phyloP scores from a whole-genome alignment of 2,797 vertebrate genomes.

The Chiroxiphia lanceolata region DNA sequence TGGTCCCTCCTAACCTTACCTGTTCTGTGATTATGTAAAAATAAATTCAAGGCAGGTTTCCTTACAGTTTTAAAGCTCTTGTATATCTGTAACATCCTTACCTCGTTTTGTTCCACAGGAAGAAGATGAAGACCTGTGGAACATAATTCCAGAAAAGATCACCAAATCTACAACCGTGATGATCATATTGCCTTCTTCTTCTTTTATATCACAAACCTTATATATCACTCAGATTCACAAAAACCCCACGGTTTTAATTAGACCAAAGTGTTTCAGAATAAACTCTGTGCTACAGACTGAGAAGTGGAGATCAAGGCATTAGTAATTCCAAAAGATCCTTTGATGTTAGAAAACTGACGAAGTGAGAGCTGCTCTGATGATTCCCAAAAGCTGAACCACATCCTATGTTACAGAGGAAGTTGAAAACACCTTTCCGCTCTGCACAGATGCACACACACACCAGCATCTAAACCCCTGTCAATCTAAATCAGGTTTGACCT shows the following conservation, averaged over 20 bases:
- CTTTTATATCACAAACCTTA: background rate
- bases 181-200: background rate
- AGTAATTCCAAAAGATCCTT: conserved; percentile 31
- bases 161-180: background rate
- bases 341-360: conserved; percentile 47
- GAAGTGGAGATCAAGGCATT: conserved; percentile 49
- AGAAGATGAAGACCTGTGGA: background rate
- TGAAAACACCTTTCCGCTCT: background rate
- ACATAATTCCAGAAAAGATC: background rate
- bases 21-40: background rate
- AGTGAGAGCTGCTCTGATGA: conserved; percentile 42
- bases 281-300: conserved; percentile 12
- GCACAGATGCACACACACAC: background rate
- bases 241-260: conserved; percentile 53
- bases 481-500: background rate
- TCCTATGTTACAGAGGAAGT: conserved; percentile 19
- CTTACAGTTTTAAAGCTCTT: background rate
- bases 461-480: background rate
- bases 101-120: background rate
- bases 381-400: conserved; percentile 36
- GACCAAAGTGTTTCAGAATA: conserved; percentile 7
- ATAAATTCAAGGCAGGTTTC: background rate
- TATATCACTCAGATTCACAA: background rate
- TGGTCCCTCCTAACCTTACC: background rate
- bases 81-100: background rate